A percentile compares a stretch with the other conserved stretches of the same genome.
These are phyloP conservation scores for Papilio glaucus DNA, from an alignment of 1,140 invertebrate genomes.

Conservation along the genomic window DNA sequence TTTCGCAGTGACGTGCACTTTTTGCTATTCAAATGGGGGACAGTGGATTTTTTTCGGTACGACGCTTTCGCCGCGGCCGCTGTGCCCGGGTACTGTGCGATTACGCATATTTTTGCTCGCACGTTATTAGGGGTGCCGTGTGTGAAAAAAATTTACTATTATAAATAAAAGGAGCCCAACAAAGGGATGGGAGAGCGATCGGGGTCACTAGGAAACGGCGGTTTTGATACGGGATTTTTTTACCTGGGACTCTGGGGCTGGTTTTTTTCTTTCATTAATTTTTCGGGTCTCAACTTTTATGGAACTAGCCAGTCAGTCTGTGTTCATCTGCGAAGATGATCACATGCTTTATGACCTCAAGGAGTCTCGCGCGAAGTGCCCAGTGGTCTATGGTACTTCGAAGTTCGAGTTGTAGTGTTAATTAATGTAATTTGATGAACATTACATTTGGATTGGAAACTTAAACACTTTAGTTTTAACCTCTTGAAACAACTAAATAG, in stretches of 20 bases:
- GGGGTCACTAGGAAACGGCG: conserved; percentile 82
- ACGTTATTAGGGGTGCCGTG: conserved; percentile 79
- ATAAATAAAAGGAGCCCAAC: conserved; percentile 79
- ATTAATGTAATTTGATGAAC: conserved; percentile 31
- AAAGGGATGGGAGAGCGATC: conserved; percentile 81
- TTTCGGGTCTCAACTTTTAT: conserved; percentile 66
- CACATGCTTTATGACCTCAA: conserved; percentile 75
- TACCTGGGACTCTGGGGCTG: conserved; percentile 71
- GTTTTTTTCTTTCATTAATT: conserved; percentile 70
- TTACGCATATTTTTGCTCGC: conserved; percentile 81
- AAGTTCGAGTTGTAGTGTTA: conserved; percentile 35
- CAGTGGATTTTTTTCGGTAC: conserved; percentile 77
- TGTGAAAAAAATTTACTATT: conserved; percentile 82
- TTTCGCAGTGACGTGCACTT: conserved; percentile 80
- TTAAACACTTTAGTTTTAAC: conserved; percentile 45
- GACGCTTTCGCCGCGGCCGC: conserved; percentile 53
- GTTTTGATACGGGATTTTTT: conserved; percentile 82
- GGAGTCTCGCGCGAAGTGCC: conserved; percentile 56
- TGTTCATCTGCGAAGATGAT: conserved; percentile 81
- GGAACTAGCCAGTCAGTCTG: conserved; percentile 78
- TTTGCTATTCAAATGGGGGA: conserved; percentile 82
- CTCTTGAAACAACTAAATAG: conserved; percentile 51
- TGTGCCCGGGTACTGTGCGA: conserved; percentile 54
- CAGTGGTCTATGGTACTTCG: conserved; percentile 66
- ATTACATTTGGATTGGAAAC: conserved; percentile 1